Percentiles rank a stretch among this genome's conserved stretches.
phyloP scores from a whole-genome alignment of 2,888 invertebrate genomes.

The Cetonia aurata region DNA sequence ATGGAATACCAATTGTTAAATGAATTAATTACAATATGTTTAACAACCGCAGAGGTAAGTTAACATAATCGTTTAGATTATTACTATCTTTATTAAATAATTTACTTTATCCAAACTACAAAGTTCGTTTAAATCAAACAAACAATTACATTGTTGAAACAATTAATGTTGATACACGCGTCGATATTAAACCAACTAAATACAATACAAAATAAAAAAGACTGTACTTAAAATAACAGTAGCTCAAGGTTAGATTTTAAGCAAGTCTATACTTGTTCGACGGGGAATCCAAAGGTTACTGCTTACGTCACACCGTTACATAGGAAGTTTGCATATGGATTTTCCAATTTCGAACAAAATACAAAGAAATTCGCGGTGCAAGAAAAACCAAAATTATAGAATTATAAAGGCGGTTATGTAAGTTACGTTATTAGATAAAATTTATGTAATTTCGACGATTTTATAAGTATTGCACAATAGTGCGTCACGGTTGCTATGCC shows the following conservation, averaged over 20 bases:
- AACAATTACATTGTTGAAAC: no score
- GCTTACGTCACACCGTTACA: constrained; percentile 25
- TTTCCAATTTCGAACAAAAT: constrained; percentile 4
- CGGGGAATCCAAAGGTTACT: constrained; percentile 14
- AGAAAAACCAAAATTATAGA: not conserved
- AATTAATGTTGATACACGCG: no score
- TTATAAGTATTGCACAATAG: constrained; percentile 19
- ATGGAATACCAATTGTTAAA: no score
- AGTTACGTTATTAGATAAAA: not conserved
- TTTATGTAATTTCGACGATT: not conserved
- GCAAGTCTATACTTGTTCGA: constrained; percentile 22
- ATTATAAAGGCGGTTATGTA: not conserved
- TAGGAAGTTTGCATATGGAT: not conserved
- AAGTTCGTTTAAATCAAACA: no score
- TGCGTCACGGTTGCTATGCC: constrained; percentile 14
- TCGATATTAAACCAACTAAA: no score
- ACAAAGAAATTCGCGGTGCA: not conserved
- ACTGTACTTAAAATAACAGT: no score
- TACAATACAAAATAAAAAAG: no score
- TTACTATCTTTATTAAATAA: no score
- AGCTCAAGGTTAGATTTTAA: not conserved
- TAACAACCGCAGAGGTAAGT: no score
- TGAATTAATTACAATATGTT: no score
- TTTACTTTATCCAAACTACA: no score
- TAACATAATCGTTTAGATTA: no score